Conservation (phyloP, 2,797 vertebrate genomes). For the Periophthalmus magnuspinnatus region DNA sequence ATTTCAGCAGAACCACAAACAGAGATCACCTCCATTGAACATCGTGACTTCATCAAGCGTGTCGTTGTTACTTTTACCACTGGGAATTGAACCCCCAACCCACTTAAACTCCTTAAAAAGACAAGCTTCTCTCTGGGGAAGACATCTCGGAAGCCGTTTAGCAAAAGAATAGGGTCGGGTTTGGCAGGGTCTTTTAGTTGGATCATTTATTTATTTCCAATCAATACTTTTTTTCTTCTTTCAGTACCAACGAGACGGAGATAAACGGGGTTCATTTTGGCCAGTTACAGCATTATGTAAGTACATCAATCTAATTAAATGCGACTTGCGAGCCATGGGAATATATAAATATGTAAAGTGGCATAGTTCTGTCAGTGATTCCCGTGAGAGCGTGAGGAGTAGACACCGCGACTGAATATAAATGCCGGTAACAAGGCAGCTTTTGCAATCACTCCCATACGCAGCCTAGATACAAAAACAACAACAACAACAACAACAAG, state of each 20-base stretch:
- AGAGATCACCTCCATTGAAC: neutral
- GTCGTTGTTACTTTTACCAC: neutral
- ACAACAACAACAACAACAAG: too few relatives aligned
- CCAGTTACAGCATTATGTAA: neutral
- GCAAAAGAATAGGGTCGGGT: neutral
- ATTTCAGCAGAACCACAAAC: conserved; percentile 5
- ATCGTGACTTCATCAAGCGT: neutral
- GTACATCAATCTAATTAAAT: neutral
- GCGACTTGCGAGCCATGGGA: neutral
- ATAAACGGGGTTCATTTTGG: neutral
- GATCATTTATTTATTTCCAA: conserved; percentile 32
- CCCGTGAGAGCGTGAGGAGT: conserved; percentile 20
- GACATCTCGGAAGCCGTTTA: conserved; percentile 7
- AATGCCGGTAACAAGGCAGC: conserved; percentile 37
- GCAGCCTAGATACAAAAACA: neutral
- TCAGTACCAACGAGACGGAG: conserved; percentile 18
- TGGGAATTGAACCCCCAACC: neutral
- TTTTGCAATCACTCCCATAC: conserved; percentile 22
- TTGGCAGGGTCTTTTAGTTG: conserved; percentile 6
- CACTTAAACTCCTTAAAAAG: neutral
- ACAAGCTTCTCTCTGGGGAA: neutral
- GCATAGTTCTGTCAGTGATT: conserved; percentile 37
- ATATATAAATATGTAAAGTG: conserved; percentile 18
- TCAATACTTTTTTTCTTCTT: conserved; percentile 15
- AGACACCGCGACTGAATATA: conserved; percentile 36